A percentile compares a stretch with the other conserved stretches of the same genome.
These are phyloP conservation scores for Hippoglossus stenolepis DNA, from an alignment of 2,113 vertebrate genomes.

Conservation along the genomic window DNA sequence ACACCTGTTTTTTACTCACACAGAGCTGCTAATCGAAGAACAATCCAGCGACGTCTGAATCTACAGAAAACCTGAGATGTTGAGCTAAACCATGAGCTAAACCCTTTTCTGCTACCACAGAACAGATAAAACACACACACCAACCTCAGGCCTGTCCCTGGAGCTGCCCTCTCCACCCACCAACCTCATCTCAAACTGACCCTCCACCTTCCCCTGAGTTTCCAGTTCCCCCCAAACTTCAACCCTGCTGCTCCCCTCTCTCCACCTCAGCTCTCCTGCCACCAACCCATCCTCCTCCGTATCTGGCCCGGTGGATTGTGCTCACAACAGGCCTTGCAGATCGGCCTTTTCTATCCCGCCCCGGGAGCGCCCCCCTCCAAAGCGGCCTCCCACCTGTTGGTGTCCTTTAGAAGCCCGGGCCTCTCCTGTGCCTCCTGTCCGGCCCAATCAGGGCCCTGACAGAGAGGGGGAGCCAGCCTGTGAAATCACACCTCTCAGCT, in stretches of 20 bases:
- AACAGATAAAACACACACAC: conserved; percentile 18
- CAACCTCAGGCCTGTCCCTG: conserved; percentile 21
- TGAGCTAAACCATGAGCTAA: background rate
- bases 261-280: conserved; percentile 45
- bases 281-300: conserved; percentile 71
- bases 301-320: conserved; percentile 78
- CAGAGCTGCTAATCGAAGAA: conserved; percentile 7
- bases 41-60: background rate
- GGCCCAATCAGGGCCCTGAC: conserved; percentile 94
- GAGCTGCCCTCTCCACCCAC: conserved; percentile 14
- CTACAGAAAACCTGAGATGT: background rate
- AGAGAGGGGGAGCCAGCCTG: conserved; percentile 83
- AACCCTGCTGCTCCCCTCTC: conserved; percentile 19
- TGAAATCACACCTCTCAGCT: conserved; percentile 96
- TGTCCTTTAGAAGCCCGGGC: conserved; percentile 92
- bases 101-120: background rate
- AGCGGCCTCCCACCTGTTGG: conserved; percentile 90
- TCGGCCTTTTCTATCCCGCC: conserved; percentile 89
- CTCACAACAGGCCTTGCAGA: conserved; percentile 73
- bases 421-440: conserved; percentile 92
- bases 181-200: conserved; percentile 25
- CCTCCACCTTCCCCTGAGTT: conserved; percentile 34
- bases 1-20: conserved; percentile 27
- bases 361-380: conserved; percentile 80
- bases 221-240: background rate